Percentiles rank a stretch among this genome's conserved stretches.
Conservation (phyloP, 2,113 vertebrate genomes). For the Tenrec ecaudatus region DNA sequence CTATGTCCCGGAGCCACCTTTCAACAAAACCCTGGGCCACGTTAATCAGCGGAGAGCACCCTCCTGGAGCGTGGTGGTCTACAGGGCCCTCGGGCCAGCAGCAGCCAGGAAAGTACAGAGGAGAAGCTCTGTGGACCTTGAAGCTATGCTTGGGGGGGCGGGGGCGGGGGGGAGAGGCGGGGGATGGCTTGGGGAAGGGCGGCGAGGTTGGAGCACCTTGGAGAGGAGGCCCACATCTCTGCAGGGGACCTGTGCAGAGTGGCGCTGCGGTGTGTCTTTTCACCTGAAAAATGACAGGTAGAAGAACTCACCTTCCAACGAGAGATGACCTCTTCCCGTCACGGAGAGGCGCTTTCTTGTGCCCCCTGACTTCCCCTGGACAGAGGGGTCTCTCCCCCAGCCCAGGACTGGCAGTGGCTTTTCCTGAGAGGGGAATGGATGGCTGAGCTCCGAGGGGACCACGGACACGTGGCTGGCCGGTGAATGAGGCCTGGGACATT, state of each 20-base stretch:
- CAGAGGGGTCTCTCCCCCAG: background rate
- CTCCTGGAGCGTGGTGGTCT: no score
- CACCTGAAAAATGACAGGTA: background rate
- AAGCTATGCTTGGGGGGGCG: background rate
- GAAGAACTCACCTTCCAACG: background rate
- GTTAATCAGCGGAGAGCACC: no score
- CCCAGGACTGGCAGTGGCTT: background rate
- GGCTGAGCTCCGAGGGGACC: slow-evolving; percentile 50
- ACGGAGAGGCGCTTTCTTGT: background rate
- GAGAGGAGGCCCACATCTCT: background rate
- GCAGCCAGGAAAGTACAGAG: no score
- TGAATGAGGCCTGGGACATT: slow-evolving; percentile 59
- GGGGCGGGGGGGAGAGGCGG: no score
- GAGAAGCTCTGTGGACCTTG: no score
- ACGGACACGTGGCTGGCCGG: slow-evolving; percentile 53
- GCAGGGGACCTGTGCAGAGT: background rate
- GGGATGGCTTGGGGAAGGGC: background rate
- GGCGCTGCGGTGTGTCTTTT: background rate
- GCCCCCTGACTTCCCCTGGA: background rate
- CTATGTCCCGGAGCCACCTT: no score
- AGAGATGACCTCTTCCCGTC: background rate
- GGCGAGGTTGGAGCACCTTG: background rate
- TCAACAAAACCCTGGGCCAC: no score
- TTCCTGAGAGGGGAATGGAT: slow-evolving; percentile 54
- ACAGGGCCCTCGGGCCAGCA: no score